phyloP scores from a whole-genome alignment of 2,797 vertebrate species.

The Megaceryle alcyon region DNA sequence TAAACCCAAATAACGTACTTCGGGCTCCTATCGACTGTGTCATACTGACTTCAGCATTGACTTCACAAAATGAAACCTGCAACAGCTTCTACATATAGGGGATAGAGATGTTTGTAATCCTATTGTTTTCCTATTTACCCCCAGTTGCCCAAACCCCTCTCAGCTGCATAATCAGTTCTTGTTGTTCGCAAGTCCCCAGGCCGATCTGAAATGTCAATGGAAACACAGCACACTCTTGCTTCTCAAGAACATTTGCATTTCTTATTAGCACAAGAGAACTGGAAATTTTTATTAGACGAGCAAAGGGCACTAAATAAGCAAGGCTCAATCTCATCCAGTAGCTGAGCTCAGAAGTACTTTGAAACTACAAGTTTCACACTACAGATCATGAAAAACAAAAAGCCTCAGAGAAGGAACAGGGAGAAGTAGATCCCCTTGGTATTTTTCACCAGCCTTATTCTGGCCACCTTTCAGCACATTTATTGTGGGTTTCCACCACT shows the following conservation, averaged over 20 bases:
- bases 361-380: neutral
- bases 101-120: neutral
- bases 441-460: neutral
- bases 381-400: neutral
- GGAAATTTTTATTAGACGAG: neutral
- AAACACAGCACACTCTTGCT: neutral
- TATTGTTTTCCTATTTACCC: neutral
- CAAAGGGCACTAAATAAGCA: constrained; percentile 1
- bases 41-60: neutral
- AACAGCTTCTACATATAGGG: neutral
- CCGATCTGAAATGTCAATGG: neutral
- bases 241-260: constrained; percentile 18
- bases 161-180: neutral
- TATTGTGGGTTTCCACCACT: neutral
- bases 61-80: neutral
- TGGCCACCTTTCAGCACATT: neutral
- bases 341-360: neutral
- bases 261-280: neutral
- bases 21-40: neutral
- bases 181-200: neutral
- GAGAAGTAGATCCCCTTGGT: neutral
- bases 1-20: neutral
- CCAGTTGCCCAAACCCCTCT: neutral
- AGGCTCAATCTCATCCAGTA: neutral
- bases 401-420: neutral